Evolutionary conservation across 2,888 invertebrate species (phyloP).

Genomic region (Coecobrya sp.): DNA sequence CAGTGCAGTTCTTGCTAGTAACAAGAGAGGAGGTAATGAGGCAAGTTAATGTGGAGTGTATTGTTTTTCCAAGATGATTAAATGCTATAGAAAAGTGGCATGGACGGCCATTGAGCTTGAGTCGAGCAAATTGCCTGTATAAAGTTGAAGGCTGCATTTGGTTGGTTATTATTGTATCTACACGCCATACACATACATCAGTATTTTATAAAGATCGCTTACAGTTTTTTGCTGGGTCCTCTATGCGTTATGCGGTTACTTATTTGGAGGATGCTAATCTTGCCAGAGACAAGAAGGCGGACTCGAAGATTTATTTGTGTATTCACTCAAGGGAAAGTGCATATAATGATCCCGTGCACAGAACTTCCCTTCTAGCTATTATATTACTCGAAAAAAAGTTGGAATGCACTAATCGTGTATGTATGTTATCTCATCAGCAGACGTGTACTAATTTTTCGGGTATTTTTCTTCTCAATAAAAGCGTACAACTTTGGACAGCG

Average conservation of each 20-base stretch:
- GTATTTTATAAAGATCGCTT: not conserved
- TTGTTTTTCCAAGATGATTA: slow-evolving; percentile 86
- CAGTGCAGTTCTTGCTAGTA: slow-evolving; percentile 45
- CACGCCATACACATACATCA: not conserved
- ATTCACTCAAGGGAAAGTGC: slow-evolving; percentile 50
- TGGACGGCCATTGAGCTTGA: slow-evolving; percentile 76
- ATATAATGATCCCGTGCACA: slow-evolving; percentile 43
- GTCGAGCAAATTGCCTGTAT: slow-evolving; percentile 66
- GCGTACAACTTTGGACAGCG: not conserved
- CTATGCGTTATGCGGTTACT: no score
- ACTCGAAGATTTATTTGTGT: slow-evolving; percentile 62
- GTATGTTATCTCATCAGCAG: not conserved
- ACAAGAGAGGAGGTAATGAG: slow-evolving; percentile 85
- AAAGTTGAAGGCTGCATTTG: slow-evolving; percentile 20
- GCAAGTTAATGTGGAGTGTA: slow-evolving; percentile 86
- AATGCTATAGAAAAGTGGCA: slow-evolving; percentile 85
- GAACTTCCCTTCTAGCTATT: not conserved
- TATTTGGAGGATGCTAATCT: slow-evolving; percentile 64
- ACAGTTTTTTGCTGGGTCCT: not conserved
- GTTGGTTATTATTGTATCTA: not conserved
- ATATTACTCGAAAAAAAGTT: not conserved
- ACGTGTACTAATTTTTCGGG: not conserved
- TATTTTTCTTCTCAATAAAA: no score
- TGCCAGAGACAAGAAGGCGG: slow-evolving; percentile 70
- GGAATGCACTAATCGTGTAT: not conserved